Base-by-base conservation (phyloP, 53 echinoderm and acorn worm species). In the Crossaster papposus region DNA sequence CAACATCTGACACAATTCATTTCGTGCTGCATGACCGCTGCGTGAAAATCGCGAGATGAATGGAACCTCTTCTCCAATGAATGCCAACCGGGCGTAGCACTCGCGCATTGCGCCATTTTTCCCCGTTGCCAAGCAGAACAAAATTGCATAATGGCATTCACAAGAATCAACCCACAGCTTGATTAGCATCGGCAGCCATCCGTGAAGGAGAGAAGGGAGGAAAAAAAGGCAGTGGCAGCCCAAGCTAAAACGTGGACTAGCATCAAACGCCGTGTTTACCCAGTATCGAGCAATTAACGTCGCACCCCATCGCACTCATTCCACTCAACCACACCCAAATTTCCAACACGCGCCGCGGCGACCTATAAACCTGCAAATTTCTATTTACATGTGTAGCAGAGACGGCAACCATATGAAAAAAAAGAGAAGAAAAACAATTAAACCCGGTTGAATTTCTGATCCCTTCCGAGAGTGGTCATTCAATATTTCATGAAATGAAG, bases 291-390 rank as follows among this genome's bases (percentile, higher is more conserved):
- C 76, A 77, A 86, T 75, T 62, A 77, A 75, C 77, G 86, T 77
- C 77, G 72, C 9, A 36, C 77, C 17, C 35, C 55, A 76, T 36
- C 23, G 26, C 86, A 26, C 77, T 62, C 77, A 77, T 63, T 77
- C 87, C 86, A 26, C 77, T 62, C 77, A 77, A 77, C 87, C 87
- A 87, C 87, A 87, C 87, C 87, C 77, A 76, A 87, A 87, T 87
- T 76, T 77, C 87, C 76, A 33, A 87, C 87, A 87, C 77, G 87
- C 77, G 76, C 77, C 36, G 30, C 38, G 0, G 58, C 54, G 54
- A 72, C 71, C 37, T 4, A 74, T 74, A 35, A 35, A 35, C 36
- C 34, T 9, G 11, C 28, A 74, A 74, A 58, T 18, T 74, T 74
- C 36, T 74, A 74, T 71, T 23, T 31, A n/a, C n/a, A n/a, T n/a